These are phyloP conservation scores for Hemibagrus wyckioides DNA, from an alignment of 2,113 vertebrate genomes.

Conservation along the genomic window DNA sequence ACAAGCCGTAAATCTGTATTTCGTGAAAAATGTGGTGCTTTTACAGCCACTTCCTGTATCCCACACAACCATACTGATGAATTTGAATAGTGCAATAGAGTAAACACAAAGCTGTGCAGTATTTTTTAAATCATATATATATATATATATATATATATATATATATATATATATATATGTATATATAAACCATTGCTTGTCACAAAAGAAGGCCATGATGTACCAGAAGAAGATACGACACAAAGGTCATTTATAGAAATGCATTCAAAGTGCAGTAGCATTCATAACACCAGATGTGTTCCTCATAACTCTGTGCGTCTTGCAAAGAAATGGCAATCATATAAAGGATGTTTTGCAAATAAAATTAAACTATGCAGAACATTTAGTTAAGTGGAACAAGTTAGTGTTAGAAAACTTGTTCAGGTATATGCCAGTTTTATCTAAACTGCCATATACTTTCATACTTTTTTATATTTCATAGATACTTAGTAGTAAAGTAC, in stretches of 20 bases:
- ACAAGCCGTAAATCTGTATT: not conserved
- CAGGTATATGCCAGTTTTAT: not conserved
- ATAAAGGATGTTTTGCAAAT: not conserved
- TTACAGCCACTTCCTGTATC: not conserved
- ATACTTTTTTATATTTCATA: no score
- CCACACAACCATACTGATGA: not conserved
- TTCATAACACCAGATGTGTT: no score
- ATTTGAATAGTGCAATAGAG: not conserved
- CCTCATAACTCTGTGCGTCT: no score
- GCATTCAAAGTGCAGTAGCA: no score
- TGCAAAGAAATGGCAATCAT: not conserved
- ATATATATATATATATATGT: no score
- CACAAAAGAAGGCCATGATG: no score
- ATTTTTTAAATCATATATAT: not conserved
- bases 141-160: no score
- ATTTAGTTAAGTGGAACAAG: not conserved
- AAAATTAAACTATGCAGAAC: not conserved
- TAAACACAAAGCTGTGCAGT: not conserved
- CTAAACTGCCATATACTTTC: no score
- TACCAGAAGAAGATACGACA: no score
- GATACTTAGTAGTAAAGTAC: not conserved
- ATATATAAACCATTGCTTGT: no score
- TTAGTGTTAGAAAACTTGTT: not conserved
- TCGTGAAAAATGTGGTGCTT: not conserved
- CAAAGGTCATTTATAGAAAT: no score